These are phyloP conservation scores for Papio anubis DNA, from an alignment of 2,113 vertebrate genomes.

Conservation along the genomic window DNA sequence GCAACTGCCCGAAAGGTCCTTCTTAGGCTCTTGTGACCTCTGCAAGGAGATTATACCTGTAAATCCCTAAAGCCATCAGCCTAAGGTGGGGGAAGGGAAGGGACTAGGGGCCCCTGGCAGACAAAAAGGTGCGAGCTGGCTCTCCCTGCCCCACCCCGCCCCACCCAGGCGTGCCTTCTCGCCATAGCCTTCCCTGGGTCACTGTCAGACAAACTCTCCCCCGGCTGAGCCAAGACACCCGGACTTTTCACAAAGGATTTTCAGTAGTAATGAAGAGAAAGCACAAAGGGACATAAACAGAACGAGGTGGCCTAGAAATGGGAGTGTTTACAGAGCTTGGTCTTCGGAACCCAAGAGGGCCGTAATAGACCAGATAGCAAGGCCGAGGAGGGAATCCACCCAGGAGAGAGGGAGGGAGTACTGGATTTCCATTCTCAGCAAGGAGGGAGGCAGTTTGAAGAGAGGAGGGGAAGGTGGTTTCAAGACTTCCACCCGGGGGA, in stretches of 20 bases:
- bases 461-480: background rate
- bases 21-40: constrained; percentile 66
- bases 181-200: background rate
- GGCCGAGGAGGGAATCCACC: background rate
- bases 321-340: constrained; percentile 19
- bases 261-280: constrained; percentile 33
- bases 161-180: background rate
- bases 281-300: constrained; percentile 45
- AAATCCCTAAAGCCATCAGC: constrained; percentile 50
- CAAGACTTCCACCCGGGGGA: background rate
- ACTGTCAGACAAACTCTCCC: background rate
- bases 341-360: background rate
- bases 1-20: constrained; percentile 40
- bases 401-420: background rate
- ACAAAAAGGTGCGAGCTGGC: accelerated
- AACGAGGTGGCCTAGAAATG: constrained; percentile 30
- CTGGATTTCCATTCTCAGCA: background rate
- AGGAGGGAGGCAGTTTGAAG: background rate
- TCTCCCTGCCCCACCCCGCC: too few relatives aligned
- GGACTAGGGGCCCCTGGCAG: background rate
- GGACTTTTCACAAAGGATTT: background rate
- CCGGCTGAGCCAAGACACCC: background rate
- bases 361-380: background rate
- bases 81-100: background rate
- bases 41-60: constrained; percentile 69